Percentiles rank a stretch among this genome's conserved stretches.
Evolutionary conservation across 2,113 vertebrate species (phyloP).

Genomic region (Phalacrocorax aristotelis): DNA sequence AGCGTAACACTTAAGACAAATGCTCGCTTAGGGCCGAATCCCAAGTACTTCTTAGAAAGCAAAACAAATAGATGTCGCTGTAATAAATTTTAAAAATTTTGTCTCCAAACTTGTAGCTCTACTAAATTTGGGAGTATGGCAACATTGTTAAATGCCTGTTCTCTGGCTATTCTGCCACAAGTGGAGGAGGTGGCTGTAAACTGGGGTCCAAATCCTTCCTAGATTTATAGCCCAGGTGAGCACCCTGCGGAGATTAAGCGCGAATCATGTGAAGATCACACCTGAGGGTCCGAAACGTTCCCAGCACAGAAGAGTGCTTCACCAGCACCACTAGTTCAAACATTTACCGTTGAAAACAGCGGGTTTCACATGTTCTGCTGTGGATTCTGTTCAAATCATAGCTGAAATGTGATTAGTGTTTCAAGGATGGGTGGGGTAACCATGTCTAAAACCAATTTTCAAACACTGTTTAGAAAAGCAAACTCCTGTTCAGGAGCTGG

Average conservation of each 20-base stretch:
- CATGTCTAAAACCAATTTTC: not conserved
- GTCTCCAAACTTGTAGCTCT: not conserved
- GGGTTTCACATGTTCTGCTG: not conserved
- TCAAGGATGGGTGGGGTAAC: not conserved
- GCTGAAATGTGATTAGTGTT: not conserved
- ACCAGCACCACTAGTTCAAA: not conserved
- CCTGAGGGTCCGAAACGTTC: not conserved
- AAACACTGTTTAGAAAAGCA: not conserved
- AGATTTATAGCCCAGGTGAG: not conserved
- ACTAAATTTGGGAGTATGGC: not conserved
- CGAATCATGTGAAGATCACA: not conserved
- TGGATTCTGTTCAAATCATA: not conserved
- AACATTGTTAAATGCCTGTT: not conserved
- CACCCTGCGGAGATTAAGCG: not conserved
- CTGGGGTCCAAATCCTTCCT: not conserved
- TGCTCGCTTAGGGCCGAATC: not conserved
- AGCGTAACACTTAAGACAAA: not conserved
- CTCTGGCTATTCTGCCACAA: not conserved
- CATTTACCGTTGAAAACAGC: not conserved
- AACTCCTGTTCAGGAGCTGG: not conserved
- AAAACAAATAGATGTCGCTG: not conserved
- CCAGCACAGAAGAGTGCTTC: not conserved
- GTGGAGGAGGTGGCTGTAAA: not conserved
- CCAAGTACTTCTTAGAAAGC: not conserved
- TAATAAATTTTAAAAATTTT: not conserved